Percentiles rank a stretch among this genome's conserved stretches.
phyloP scores from a whole-genome alignment of 2,797 vertebrate species.

The Huso huso region DNA sequence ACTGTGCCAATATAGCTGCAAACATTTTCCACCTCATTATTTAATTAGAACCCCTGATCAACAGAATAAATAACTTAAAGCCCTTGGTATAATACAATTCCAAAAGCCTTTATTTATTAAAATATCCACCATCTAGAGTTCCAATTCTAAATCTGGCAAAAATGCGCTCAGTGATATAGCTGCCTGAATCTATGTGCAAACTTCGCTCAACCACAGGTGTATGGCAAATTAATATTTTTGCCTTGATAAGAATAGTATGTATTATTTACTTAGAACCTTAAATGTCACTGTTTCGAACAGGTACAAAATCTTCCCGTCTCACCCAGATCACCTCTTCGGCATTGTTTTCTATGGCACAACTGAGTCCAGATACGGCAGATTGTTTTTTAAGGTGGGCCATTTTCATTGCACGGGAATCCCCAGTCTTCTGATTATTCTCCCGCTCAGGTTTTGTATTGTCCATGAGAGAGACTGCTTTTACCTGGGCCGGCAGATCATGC shows the following conservation, averaged over 20 bases:
- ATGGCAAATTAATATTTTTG: not conserved
- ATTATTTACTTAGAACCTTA: conserved; percentile 29
- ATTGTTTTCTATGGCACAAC: conserved; percentile 37
- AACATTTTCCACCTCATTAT: conserved; percentile 35
- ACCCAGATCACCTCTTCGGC: conserved; percentile 78
- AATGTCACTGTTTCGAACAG: conserved; percentile 48
- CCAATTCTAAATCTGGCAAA: conserved; percentile 57
- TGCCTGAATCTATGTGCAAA: conserved; percentile 51
- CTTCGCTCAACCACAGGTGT: conserved; percentile 44
- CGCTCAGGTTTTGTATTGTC: conserved; percentile 25
- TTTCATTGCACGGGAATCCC: conserved; percentile 50
- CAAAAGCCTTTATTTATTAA: conserved; percentile 31
- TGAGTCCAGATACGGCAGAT: conserved; percentile 61
- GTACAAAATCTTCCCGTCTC: conserved; percentile 65
- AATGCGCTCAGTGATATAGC: conserved; percentile 41
- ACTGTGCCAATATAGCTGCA: conserved; percentile 32
- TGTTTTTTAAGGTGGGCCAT: conserved; percentile 70
- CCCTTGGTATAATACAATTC: conserved; percentile 55
- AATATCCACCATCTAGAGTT: conserved; percentile 41
- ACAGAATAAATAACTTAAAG: conserved; percentile 51
- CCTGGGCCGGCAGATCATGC: conserved; percentile 59
- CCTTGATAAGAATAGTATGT: conserved; percentile 32
- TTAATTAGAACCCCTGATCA: conserved; percentile 43
- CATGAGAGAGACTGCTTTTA: conserved; percentile 67
- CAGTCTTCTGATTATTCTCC: conserved; percentile 9